A percentile compares a stretch with the other conserved stretches of the same genome.
phyloP scores from a whole-genome alignment of 1,140 invertebrate species.

The Dreissena polymorpha region DNA sequence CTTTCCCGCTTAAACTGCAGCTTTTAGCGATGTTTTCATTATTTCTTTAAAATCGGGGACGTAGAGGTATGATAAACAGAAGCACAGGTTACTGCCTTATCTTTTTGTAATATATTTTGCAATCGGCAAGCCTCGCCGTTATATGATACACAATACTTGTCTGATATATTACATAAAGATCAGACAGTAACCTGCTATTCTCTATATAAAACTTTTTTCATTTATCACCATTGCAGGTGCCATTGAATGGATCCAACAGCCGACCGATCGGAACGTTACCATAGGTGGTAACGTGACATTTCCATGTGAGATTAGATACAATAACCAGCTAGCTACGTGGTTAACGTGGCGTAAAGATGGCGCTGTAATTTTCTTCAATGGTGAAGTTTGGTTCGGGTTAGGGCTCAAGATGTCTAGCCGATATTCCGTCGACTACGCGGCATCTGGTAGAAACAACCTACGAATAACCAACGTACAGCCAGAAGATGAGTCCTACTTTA shows the following conservation, averaged over 20 bases:
- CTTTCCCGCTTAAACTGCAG: no score
- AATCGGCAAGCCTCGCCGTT: no score
- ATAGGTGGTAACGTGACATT: conserved; percentile 23
- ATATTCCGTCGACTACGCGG: conserved; percentile 18
- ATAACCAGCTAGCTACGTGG: not conserved
- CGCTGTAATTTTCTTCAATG: conserved; percentile 31
- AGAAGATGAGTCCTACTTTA: conserved; percentile 44
- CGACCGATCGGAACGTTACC: conserved; percentile 25
- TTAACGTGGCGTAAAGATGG: conserved; percentile 36
- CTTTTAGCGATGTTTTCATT: no score
- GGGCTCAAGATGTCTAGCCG: not conserved
- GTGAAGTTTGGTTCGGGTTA: not conserved
- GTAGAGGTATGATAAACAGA: no score
- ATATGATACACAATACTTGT: no score
- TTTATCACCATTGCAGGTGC: not conserved
- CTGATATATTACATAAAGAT: no score
- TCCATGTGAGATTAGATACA: conserved; percentile 18
- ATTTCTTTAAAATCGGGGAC: no score
- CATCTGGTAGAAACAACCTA: conserved; percentile 32
- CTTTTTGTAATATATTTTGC: no score
- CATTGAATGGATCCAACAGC: conserved; percentile 30
- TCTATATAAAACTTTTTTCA: no score
- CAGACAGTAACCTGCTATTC: no score
- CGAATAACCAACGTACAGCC: conserved; percentile 44
- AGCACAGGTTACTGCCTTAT: no score